These are phyloP conservation scores for Zosterops pallidus DNA, from an alignment of 2,113 vertebrate species.

Conservation along the genomic window DNA sequence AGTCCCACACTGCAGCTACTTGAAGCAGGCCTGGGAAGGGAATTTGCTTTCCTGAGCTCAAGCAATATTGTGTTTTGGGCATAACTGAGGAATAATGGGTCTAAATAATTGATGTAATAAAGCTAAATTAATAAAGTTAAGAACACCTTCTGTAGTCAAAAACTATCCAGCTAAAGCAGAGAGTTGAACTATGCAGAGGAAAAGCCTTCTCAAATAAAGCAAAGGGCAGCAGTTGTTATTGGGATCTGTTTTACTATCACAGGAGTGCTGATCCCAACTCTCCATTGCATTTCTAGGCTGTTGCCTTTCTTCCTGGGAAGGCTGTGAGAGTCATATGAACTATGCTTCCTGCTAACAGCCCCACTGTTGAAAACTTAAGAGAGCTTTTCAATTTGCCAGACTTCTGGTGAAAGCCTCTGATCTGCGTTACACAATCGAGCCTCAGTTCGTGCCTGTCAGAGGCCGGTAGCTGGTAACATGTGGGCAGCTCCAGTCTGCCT, in stretches of 20 bases:
- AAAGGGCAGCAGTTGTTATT: neutral
- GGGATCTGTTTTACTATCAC: neutral
- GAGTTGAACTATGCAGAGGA: neutral
- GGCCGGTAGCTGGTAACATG: neutral
- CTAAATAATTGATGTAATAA: neutral
- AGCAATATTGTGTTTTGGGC: neutral
- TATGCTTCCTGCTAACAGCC: neutral
- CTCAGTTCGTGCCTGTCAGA: conserved; percentile 22
- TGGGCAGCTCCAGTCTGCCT: conserved; percentile 35
- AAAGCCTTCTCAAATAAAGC: neutral
- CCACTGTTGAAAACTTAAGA: neutral
- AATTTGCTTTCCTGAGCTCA: neutral
- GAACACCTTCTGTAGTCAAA: neutral
- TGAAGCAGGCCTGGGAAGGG: neutral
- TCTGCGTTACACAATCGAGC: neutral
- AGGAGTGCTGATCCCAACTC: neutral
- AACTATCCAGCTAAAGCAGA: neutral
- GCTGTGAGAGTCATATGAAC: neutral
- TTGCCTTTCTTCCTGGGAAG: neutral
- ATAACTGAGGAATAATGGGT: neutral
- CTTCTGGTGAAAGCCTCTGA: conserved; percentile 36
- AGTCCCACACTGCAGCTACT: neutral
- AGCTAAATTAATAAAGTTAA: neutral
- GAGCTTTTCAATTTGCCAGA: conserved; percentile 29
- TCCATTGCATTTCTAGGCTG: neutral